A percentile compares a stretch with the other conserved stretches of the same genome.
Conservation (phyloP, 2,113 vertebrate species). For the Phocoena sinus region DNA sequence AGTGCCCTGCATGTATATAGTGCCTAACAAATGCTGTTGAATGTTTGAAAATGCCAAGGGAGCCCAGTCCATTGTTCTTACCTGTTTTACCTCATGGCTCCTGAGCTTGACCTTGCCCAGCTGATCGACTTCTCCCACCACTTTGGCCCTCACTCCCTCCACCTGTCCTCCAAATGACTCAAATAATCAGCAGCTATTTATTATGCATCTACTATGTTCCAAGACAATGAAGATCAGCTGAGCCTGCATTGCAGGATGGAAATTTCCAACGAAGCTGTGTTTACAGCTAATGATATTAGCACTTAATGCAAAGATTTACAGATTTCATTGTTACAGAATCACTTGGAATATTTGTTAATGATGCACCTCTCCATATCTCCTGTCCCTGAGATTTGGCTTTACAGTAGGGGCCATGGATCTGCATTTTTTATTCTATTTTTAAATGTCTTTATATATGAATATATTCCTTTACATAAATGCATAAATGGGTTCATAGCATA, state of each 20-base stretch:
- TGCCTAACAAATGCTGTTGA: not conserved
- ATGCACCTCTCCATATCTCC: not conserved
- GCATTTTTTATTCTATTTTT: not conserved
- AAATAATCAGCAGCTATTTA: constrained; percentile 1
- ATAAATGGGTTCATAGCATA: not conserved
- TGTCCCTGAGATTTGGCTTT: not conserved
- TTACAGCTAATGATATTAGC: not conserved
- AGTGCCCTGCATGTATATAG: not conserved
- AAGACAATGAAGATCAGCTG: constrained; percentile 19
- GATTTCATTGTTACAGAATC: not conserved
- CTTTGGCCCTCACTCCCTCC: not conserved
- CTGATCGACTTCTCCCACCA: not conserved
- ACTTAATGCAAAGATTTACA: not conserved
- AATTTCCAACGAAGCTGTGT: constrained; percentile 16
- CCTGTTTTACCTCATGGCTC: not conserved
- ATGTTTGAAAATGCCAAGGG: not conserved
- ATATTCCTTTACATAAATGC: not conserved
- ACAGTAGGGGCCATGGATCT: not conserved
- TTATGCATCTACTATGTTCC: constrained; percentile 41
- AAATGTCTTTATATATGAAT: not conserved
- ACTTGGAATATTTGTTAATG: constrained; percentile 7
- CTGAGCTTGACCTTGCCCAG: not conserved
- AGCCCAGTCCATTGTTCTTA: not conserved
- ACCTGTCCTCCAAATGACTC: not conserved
- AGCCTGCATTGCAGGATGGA: constrained; percentile 14